Percentiles rank a stretch among this genome's conserved stretches.
These are phyloP conservation scores for Edolisoma coerulescens DNA, from an alignment of 2,113 vertebrate species.

Conservation along the genomic window DNA sequence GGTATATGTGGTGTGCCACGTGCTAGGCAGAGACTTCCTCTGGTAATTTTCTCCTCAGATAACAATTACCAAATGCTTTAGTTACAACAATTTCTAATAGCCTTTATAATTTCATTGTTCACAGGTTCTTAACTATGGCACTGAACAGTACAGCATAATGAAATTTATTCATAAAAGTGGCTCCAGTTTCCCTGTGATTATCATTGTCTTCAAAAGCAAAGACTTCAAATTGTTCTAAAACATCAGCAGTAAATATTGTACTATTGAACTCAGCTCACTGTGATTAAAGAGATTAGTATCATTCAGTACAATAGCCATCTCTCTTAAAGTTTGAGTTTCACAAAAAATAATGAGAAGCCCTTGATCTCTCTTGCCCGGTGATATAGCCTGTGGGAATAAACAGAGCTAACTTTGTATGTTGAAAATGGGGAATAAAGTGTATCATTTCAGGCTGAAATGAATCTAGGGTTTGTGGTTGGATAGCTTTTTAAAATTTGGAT, in stretches of 20 bases:
- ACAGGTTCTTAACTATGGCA: constrained; percentile 7
- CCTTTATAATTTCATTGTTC: constrained; percentile 26
- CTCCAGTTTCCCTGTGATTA: constrained; percentile 40
- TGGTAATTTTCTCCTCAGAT: background rate
- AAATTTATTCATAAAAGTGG: constrained; percentile 9
- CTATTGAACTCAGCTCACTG: constrained; percentile 15
- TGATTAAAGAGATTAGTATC: constrained; percentile 62
- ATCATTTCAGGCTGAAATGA: background rate
- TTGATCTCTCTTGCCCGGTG: constrained; percentile 39
- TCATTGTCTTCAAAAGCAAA: constrained; percentile 31
- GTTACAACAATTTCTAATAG: background rate
- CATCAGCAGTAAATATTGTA: constrained; percentile 53
- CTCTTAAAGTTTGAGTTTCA: constrained; percentile 33
- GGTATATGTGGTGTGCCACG: rapidly evolving
- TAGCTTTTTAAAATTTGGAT: background rate
- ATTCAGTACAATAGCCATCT: constrained; percentile 25
- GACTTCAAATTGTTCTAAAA: constrained; percentile 64
- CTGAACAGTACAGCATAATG: background rate
- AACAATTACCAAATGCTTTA: background rate
- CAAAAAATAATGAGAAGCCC: constrained; percentile 44
- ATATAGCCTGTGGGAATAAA: constrained; percentile 7
- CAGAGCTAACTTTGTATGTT: background rate
- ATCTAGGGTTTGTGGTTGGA: background rate
- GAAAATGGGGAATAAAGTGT: background rate
- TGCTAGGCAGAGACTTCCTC: background rate